Conservation (phyloP, 2,797 vertebrate species). For the Acestrorhynchus altus region DNA sequence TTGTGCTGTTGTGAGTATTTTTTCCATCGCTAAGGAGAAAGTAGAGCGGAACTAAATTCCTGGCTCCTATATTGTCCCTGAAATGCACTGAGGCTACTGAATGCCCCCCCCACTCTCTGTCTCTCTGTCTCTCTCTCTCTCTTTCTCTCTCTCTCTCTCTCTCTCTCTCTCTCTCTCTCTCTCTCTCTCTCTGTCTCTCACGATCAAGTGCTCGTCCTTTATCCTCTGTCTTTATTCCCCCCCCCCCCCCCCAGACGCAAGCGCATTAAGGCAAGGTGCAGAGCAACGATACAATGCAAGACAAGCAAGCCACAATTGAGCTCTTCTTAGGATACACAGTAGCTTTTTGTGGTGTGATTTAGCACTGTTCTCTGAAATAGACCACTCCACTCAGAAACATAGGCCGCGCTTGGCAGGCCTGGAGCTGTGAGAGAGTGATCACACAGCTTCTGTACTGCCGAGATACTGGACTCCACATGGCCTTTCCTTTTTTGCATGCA, state of each 20-base stretch:
- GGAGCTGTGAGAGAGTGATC: background rate
- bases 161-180: background rate
- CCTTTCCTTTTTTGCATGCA: background rate
- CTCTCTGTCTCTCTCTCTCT: constrained; percentile 12
- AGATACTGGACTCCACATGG: constrained; percentile 11
- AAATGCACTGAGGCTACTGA: constrained; percentile 42
- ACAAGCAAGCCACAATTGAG: constrained; percentile 14
- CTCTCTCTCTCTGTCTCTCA: background rate
- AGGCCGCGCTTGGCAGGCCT: background rate
- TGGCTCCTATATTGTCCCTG: constrained; percentile 45
- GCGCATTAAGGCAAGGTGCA: constrained; percentile 41
- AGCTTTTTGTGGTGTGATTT: constrained; percentile 16
- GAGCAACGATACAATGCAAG: constrained; percentile 25
- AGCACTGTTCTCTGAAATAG: background rate
- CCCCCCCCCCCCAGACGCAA: constrained; percentile 13
- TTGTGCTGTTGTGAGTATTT: background rate
- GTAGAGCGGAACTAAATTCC: constrained; percentile 58
- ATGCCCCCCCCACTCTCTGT: constrained; percentile 22
- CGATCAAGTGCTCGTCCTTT: constrained; percentile 10
- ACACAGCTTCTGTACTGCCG: constrained; percentile 29
- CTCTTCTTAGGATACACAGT: constrained; percentile 1
- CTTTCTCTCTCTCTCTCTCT: background rate
- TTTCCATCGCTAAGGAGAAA: constrained; percentile 27
- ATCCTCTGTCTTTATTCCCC: constrained; percentile 36
- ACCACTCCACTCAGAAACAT: background rate